Evolutionary conservation across 2,888 invertebrate species (phyloP), one percentile per base, ranked within the genome.

Genomic region (Gibbula magus): DNA sequence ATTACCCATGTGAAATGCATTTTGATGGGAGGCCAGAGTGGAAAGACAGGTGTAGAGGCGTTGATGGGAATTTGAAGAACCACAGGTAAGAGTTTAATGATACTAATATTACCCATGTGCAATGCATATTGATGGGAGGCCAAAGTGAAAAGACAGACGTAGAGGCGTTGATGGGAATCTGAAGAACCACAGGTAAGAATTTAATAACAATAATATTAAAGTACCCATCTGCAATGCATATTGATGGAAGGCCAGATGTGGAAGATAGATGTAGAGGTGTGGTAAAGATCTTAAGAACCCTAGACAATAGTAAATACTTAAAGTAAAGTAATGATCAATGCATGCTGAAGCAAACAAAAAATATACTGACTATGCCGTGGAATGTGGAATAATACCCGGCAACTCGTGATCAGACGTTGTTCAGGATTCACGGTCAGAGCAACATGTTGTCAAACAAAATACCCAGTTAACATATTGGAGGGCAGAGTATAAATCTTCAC

Each of bases 131-230:
- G 32, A 78, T n/a, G 84, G 87, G 56, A 67, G 87, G 54, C 79
- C 80, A 18, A 86, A 87, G 56, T 85, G 84, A 67, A 45, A 66
- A 16, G 67, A 79, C 35, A 80, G 66, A 20, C 88, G 88, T 81
- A 81, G 78, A 13, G 85, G 84, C 5, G 76, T 84, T 20, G 74
- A 81, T 22, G 51, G 79, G n/a, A 16, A 74, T 5, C 61, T 83
- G 4, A 74, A 70, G 32, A 88, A 87, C 76, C 86, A 87, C 77
- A 84, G 87, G 85, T 85, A 82, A 51, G n/a, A 20, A 7, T 0
- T 3, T 18, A 16, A 29, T 8, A 0, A n/a, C 22, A 10, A 54
- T 3, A 20, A 54, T 3, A 35, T 7, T 35, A n/a, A n/a, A n/a
- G n/a, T n/a, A 35, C 4, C n/a, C 35, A 35, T 35, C 4, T 35